phyloP scores from a whole-genome alignment of 2,113 vertebrate species.

The Perognathus longimembris region DNA sequence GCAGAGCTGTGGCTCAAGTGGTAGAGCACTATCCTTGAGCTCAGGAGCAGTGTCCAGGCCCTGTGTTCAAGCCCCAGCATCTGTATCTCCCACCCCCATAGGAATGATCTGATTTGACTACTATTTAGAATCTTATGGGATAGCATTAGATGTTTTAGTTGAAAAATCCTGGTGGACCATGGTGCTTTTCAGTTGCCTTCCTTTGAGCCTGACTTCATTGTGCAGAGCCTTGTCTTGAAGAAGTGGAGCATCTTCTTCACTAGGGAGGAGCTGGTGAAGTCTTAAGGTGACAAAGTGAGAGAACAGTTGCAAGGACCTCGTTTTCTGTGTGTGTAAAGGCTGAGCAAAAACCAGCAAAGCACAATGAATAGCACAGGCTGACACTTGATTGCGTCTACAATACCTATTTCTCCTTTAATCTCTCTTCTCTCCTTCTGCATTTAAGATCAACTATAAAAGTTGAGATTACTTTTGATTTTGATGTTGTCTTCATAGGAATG shows the following conservation, averaged over 20 bases:
- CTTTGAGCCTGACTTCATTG: background rate
- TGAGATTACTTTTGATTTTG: slow-evolving; percentile 34
- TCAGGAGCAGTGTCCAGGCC: too few species aligned
- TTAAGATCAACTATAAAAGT: background rate
- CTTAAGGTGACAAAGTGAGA: slow-evolving; percentile 12
- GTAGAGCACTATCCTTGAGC: too few species aligned
- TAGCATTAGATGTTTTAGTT: background rate
- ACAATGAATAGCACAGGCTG: background rate
- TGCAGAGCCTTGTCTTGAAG: background rate
- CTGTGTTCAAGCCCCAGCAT: too few species aligned
- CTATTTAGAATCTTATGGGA: background rate
- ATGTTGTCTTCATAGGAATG: background rate
- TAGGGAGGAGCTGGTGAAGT: background rate
- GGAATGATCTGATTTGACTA: background rate
- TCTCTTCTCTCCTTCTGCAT: background rate
- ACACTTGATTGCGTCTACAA: background rate
- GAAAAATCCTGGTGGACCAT: background rate
- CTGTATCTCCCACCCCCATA: too few species aligned
- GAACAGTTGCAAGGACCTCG: background rate
- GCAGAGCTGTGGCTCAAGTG: too few species aligned
- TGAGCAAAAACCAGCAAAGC: background rate
- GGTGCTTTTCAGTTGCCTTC: background rate
- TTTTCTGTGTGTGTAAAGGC: background rate
- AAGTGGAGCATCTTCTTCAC: background rate
- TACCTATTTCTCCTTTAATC: background rate